Conservation (phyloP, 2,797 vertebrate species). For the Podarcis lilfordi region DNA sequence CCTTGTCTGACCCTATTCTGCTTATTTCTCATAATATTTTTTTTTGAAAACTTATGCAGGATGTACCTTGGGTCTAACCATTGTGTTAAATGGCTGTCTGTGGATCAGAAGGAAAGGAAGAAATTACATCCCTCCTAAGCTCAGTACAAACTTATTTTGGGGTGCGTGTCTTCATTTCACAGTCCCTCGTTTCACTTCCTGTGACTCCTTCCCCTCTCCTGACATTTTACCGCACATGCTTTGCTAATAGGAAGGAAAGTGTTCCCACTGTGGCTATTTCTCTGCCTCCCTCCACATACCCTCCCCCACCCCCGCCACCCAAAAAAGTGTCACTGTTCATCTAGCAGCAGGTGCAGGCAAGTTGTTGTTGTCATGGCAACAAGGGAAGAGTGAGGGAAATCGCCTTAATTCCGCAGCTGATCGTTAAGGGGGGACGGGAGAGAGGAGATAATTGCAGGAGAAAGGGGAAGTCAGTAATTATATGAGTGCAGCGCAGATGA, state of each 20-base stretch:
- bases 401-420: slow-evolving; percentile 69
- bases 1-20: neutral
- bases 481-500: slow-evolving; percentile 45
- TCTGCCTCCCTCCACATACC: too few relatives aligned
- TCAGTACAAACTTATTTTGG: neutral
- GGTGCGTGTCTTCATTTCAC: neutral
- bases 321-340: slow-evolving; percentile 61
- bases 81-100: neutral
- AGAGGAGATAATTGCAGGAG: slow-evolving; percentile 61
- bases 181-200: neutral
- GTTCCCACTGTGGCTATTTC: neutral
- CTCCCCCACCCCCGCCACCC: slow-evolving; percentile 1
- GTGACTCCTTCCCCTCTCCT: neutral
- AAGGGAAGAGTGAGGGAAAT: slow-evolving; percentile 59
- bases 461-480: slow-evolving; percentile 58
- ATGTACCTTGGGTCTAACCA: neutral
- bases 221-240: too few relatives aligned
- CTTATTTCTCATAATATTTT: neutral
- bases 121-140: neutral
- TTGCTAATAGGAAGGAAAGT: neutral
- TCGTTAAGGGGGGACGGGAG: slow-evolving; percentile 60
- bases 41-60: neutral
- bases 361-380: slow-evolving; percentile 68
- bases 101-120: neutral
- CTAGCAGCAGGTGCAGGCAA: slow-evolving; percentile 70